A percentile compares a stretch with the other conserved stretches of the same genome.
phyloP scores from a whole-genome alignment of 1,140 invertebrate genomes.

The Cylas formicarius region DNA sequence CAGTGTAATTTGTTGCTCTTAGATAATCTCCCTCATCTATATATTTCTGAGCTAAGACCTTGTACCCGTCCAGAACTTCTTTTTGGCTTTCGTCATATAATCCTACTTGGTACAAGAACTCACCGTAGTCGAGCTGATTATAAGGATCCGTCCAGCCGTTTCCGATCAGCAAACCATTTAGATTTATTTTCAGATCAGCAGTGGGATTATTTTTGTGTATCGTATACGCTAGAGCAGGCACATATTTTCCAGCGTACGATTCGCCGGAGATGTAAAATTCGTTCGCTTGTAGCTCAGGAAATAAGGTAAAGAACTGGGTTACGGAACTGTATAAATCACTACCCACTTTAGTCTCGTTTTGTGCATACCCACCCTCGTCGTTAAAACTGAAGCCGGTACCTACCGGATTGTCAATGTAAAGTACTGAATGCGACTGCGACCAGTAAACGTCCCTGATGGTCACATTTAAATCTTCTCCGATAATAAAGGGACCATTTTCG shows the following conservation, averaged over 20 bases:
- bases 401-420: constrained; percentile 86
- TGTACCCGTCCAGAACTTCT: too few species aligned
- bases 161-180: constrained; percentile 71
- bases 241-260: constrained; percentile 79
- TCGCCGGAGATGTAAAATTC: constrained; percentile 73
- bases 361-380: constrained; percentile 54
- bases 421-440: constrained; percentile 53
- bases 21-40: too few species aligned
- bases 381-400: constrained; percentile 73
- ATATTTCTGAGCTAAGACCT: too few species aligned
- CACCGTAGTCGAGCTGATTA: constrained; percentile 61
- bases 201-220: constrained; percentile 61
- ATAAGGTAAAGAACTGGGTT: constrained; percentile 65
- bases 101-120: constrained; percentile 69
- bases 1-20: too few species aligned
- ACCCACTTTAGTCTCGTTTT: constrained; percentile 58
- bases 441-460: constrained; percentile 50
- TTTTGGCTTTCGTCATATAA: constrained; percentile 57
- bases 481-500: constrained; percentile 57
- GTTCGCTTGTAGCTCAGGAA: constrained; percentile 57
- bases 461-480: constrained; percentile 42
- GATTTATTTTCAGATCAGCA: constrained; percentile 55
- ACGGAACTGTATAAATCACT: constrained; percentile 57
- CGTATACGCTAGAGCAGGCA: constrained; percentile 65
- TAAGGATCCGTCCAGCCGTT: constrained; percentile 75